A percentile compares a stretch with the other conserved stretches of the same genome.
These are phyloP conservation scores for Drosophila paranaensis DNA, from an alignment of 2,888 invertebrate species.

Conservation along the genomic window DNA sequence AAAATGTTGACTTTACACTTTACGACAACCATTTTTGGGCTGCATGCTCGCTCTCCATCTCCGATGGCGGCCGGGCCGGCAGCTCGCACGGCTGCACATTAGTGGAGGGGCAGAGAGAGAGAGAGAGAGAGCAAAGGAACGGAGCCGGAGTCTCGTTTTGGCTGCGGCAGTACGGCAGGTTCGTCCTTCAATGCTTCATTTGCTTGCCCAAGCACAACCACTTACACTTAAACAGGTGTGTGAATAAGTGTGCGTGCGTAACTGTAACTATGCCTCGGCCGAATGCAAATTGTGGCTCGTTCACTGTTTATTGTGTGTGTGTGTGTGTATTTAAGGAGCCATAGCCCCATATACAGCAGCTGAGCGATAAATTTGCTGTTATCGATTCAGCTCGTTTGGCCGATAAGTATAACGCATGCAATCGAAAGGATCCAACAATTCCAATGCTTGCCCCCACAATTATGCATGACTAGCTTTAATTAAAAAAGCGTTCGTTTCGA, in stretches of 20 bases:
- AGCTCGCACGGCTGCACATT: slow-evolving; percentile 45
- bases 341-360: slow-evolving; percentile 18
- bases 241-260: slow-evolving; percentile 33
- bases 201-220: slow-evolving; percentile 62
- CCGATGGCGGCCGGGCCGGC: not conserved
- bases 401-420: slow-evolving; percentile 2
- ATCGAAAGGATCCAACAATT: slow-evolving; percentile 5
- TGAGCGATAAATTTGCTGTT: slow-evolving; percentile 67
- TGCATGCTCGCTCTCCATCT: not conserved
- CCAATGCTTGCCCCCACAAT: slow-evolving; percentile 12
- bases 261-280: slow-evolving; percentile 62
- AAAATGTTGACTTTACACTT: slow-evolving; percentile 77
- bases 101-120: slow-evolving; percentile 5
- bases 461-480: slow-evolving; percentile 14
- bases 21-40: slow-evolving; percentile 57
- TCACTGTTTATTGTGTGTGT: slow-evolving; percentile 28
- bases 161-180: slow-evolving; percentile 3
- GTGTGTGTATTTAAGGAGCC: slow-evolving; percentile 39
- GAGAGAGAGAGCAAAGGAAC: not conserved
- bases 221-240: slow-evolving; percentile 53
- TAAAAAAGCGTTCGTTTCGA: slow-evolving; percentile 1
- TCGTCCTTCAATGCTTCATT: slow-evolving; percentile 48
- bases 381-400: slow-evolving; percentile 54
- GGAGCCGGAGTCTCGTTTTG: slow-evolving; percentile 24
- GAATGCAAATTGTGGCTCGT: slow-evolving; percentile 67